Percentiles rank a stretch among this genome's conserved stretches.
These are phyloP conservation scores for Apteryx owenii DNA, from an alignment of 2,113 vertebrate species.

Conservation along the genomic window DNA sequence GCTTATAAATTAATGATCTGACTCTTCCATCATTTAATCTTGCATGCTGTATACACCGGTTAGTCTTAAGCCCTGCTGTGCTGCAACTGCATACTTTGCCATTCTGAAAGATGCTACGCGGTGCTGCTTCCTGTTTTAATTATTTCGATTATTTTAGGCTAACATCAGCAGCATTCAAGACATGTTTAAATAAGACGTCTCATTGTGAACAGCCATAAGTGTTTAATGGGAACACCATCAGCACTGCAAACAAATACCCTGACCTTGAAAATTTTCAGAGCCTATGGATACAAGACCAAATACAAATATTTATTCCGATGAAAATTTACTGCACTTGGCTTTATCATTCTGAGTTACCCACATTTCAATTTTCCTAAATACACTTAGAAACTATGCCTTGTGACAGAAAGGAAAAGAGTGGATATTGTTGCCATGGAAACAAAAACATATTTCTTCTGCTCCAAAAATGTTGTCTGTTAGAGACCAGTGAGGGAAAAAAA, in stretches of 20 bases:
- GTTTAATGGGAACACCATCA: conserved; percentile 35
- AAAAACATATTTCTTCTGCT: conserved; percentile 74
- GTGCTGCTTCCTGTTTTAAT: neutral
- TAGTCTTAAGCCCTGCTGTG: neutral
- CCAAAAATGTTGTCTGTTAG: conserved; percentile 73
- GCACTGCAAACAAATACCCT: conserved; percentile 48
- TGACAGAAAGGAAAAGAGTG: conserved; percentile 63
- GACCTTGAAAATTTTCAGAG: conserved; percentile 74
- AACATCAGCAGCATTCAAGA: neutral
- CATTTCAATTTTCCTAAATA: conserved; percentile 75
- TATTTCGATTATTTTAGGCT: conserved; percentile 45
- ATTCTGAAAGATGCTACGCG: neutral
- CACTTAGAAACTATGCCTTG: conserved; percentile 66
- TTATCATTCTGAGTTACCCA: conserved; percentile 71
- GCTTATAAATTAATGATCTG: conserved; percentile 56
- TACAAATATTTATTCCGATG: conserved; percentile 74
- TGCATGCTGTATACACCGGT: neutral
- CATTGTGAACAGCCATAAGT: conserved; percentile 18
- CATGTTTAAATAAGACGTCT: conserved; percentile 8
- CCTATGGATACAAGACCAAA: conserved; percentile 29
- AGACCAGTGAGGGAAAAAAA: conserved; percentile 48
- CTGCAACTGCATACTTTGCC: neutral
- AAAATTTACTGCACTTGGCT: conserved; percentile 68
- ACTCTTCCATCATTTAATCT: conserved; percentile 6
- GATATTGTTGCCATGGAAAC: conserved; percentile 78